Conservation (phyloP, 1,140 invertebrate species). For the Drosophila parabipectinata region DNA sequence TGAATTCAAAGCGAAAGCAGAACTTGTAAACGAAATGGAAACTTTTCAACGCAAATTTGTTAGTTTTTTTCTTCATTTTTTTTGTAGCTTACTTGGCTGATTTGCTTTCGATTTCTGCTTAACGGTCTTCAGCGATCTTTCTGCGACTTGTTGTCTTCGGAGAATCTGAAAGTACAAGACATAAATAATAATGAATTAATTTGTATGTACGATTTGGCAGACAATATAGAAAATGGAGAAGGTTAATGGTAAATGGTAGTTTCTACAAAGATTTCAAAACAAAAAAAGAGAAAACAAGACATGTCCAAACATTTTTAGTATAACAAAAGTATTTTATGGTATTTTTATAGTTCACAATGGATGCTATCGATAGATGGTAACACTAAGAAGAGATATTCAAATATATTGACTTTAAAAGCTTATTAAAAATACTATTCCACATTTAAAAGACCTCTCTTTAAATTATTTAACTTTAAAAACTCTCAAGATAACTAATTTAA, state of each 20-base stretch:
- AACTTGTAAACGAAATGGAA: slow-evolving; percentile 30
- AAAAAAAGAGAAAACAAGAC: too few species aligned
- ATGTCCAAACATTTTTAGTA: too few species aligned
- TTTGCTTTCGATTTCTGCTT: slow-evolving; percentile 60
- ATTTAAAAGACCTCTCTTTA: too few species aligned
- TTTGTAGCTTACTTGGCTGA: slow-evolving; percentile 35
- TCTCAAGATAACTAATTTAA: too few species aligned
- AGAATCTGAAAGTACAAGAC: slow-evolving; percentile 65
- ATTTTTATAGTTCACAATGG: too few species aligned
- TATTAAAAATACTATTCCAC: too few species aligned
- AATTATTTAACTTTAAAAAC: too few species aligned
- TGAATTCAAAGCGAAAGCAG: slow-evolving; percentile 21
- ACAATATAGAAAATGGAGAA: slow-evolving; percentile 3
- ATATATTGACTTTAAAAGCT: too few species aligned
- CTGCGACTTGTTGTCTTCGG: slow-evolving; percentile 16
- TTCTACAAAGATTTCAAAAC: too few species aligned
- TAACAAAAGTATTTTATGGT: too few species aligned
- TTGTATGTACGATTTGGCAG: slow-evolving; percentile 13
- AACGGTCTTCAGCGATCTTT: slow-evolving; percentile 13
- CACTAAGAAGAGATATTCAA: too few species aligned
- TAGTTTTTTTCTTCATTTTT: slow-evolving; percentile 1
- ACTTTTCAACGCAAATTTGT: slow-evolving; percentile 13
- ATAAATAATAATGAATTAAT: slow-evolving; percentile 31
- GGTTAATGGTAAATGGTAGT: not conserved
- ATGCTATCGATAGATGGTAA: too few species aligned